Base-by-base conservation (phyloP, 2,113 vertebrate species). In the Microtus richardsoni region DNA sequence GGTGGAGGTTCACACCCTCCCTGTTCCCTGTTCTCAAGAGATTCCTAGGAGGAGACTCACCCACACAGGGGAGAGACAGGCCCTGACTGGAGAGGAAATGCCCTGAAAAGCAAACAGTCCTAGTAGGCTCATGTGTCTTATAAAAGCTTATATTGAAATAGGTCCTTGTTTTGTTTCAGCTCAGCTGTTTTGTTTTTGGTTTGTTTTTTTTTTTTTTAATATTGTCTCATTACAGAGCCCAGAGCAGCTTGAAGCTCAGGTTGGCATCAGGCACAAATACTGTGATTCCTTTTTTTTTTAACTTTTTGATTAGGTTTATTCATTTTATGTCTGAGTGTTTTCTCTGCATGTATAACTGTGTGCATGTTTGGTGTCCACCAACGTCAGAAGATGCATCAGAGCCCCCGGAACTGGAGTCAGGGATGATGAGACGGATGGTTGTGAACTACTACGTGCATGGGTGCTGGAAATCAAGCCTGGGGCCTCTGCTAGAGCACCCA, bases 81-180 rank as follows among this genome's bases (percentile, higher is more conserved):
- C 85, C 85, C 92, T 91, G 97, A 78, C 95, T 96, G 74, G 95
- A 94, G 71, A 88, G 89, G 88, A 96, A 97, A 97, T 97, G 98
- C 98, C 98, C 98, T 97, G 98, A 98, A 98, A 98, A 98, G 96
- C 98, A 96, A 92, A 90, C 93, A 97, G 98, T 98, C 98, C 98
- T 98, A 83, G 97, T 97, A 95, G 97, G 98, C 98, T 98, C 94
- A 52, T 79, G 77, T 79, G 17, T 36, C 77, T 36, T 79, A 52
- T 21, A 79, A 52, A 79, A 79, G 47, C 44, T 75, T 47, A 7
- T 47, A 75, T 26, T 75, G 28, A 77, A 77, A 77, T 47, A 52
- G 17, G 33, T 52, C 44, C 75, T 78, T 49, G 77, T 52, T 80
- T 54, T 22, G 6, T 79, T 54, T 30, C 8, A 16, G 98, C 33